Conservation (phyloP, 2,113 vertebrate genomes). For the Morone chrysops region DNA sequence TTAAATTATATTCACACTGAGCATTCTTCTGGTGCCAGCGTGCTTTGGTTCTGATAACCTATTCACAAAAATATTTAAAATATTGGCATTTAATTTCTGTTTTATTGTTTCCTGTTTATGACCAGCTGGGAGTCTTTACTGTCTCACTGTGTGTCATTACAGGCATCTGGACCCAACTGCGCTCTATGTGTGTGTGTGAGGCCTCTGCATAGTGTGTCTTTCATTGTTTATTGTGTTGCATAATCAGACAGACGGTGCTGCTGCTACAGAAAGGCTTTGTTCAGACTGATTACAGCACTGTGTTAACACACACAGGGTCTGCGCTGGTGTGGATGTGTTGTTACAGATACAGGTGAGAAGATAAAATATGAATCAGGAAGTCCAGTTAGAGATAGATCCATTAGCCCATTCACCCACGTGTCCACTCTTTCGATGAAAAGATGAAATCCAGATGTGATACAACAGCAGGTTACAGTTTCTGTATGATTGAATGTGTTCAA, state of each 20-base stretch:
- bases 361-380: neutral
- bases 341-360: neutral
- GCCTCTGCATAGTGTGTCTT: slow-evolving; percentile 7
- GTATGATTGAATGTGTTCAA: neutral
- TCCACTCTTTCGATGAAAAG: neutral
- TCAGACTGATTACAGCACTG: neutral
- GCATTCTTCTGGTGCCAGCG: too few relatives aligned
- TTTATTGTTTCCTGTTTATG: slow-evolving; percentile 13
- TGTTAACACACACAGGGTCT: neutral
- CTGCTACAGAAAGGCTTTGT: slow-evolving; percentile 8
- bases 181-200: neutral
- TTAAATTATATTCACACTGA: neutral
- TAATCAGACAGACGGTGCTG: slow-evolving; percentile 48
- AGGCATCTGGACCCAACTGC: slow-evolving; percentile 19
- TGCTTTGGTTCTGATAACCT: neutral
- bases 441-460: too few relatives aligned
- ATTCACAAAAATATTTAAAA: neutral
- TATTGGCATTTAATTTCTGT: slow-evolving; percentile 1
- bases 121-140: slow-evolving; percentile 36
- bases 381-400: neutral
- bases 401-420: too few relatives aligned
- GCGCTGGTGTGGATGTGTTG: neutral
- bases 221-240: slow-evolving; percentile 59
- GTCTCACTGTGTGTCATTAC: slow-evolving; percentile 16
- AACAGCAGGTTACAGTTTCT: neutral